Evolutionary conservation across 2,113 vertebrate genomes (phyloP), one percentile per base, ranked within the genome.

Genomic region (Ictidomys tridecemlineatus): DNA sequence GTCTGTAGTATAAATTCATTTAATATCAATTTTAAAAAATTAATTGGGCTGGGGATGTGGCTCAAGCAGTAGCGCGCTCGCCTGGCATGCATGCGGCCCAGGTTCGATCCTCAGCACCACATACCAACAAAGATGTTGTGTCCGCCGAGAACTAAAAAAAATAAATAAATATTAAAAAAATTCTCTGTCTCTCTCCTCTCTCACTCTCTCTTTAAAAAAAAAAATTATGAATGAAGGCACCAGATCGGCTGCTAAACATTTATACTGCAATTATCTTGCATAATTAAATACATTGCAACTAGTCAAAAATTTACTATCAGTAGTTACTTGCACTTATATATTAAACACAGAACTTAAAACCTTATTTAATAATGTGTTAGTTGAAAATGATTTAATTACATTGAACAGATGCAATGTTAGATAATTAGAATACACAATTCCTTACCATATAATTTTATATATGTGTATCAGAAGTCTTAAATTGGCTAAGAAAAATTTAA

Each of bases 181-280:
- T n/a, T n/a, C n/a, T n/a, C n/a, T n/a, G n/a, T n/a, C n/a, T n/a
- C n/a, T n/a, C n/a, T n/a, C n/a, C n/a, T n/a, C n/a, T n/a, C n/a
- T n/a, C n/a, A n/a, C n/a, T n/a, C n/a, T n/a, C n/a, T n/a, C n/a
- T n/a, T n/a, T n/a, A n/a, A n/a, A n/a, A n/a, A n/a, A n/a, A n/a
- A n/a, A n/a, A n/a, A n/a, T 97, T 95, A 96, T 94, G 24, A 97
- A 97, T 0, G 34, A 96, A 96, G 51, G 45, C 18, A 94, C 34
- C 93, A 95, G 22, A 95, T 78, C 92, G 70, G 72, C 80, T 88
- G 67, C 84, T 87, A 96, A 97, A 91, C 86, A 85, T 80, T 97
- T 95, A 80, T 80, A 92, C 70, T 96, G 53, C 37, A 87, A 85
- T 97, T 97, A 85, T 86, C 9, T 45, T 96, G 58, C 37, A 58